Evolutionary conservation across 2,888 invertebrate genomes (phyloP).

Genomic region (Unio pictorum): DNA sequence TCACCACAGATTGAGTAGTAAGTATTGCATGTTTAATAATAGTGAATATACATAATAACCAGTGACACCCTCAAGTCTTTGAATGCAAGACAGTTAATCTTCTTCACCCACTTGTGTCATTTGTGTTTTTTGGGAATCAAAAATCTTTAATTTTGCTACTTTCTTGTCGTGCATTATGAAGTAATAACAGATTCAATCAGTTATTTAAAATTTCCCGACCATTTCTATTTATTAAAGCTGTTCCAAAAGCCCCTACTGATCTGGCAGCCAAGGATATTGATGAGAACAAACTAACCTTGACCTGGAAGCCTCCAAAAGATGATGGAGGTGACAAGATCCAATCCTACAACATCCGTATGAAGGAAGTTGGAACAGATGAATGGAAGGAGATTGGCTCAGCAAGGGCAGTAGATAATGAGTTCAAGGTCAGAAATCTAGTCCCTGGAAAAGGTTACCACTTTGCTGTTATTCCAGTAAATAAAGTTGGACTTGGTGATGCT

Average conservation of each 20-base stretch:
- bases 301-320: constrained; percentile 71
- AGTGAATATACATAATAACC: too few species aligned
- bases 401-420: constrained; percentile 75
- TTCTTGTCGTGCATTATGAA: too few species aligned
- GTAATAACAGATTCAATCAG: background rate
- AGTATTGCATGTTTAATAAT: too few species aligned
- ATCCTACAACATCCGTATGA: constrained; percentile 64
- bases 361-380: constrained; percentile 79
- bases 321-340: constrained; percentile 69
- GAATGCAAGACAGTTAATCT: too few species aligned
- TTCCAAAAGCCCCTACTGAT: constrained; percentile 54
- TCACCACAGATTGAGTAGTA: too few species aligned
- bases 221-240: constrained; percentile 42
- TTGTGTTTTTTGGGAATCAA: too few species aligned
- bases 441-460: constrained; percentile 65
- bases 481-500: constrained; percentile 52
- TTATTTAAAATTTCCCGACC: background rate
- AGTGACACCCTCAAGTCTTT: too few species aligned
- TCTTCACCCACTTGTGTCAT: too few species aligned
- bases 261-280: constrained; percentile 47
- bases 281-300: constrained; percentile 52
- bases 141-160: too few species aligned
- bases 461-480: constrained; percentile 69
- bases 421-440: constrained; percentile 59
- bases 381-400: constrained; percentile 95